Conservation (phyloP, 2,888 invertebrate species). For the Scotopteryx bipunctaria region DNA sequence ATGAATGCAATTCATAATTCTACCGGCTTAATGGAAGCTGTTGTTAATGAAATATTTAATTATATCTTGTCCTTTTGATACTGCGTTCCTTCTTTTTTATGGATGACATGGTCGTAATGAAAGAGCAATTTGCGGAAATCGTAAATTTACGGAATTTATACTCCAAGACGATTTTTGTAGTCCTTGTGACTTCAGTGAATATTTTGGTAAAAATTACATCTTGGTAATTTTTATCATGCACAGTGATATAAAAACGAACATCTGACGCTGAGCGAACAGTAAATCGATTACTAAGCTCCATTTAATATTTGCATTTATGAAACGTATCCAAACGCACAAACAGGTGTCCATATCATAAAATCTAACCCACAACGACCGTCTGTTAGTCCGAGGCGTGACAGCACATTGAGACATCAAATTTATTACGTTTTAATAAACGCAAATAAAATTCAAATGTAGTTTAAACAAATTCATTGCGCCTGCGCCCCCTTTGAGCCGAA, state of each 20-base stretch:
- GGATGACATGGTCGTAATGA: too few species aligned
- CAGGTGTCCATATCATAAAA: constrained; percentile 42
- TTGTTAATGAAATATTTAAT: constrained; percentile 25
- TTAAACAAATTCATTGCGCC: constrained; percentile 34
- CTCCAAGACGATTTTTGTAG: too few species aligned
- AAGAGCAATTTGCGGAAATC: too few species aligned
- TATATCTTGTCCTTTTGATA: constrained; percentile 6
- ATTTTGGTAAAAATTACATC: too few species aligned
- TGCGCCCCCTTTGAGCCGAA: constrained; percentile 27
- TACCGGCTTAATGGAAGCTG: constrained; percentile 22
- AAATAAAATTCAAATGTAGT: constrained; percentile 66
- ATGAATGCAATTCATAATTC: constrained; percentile 22
- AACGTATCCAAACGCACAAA: constrained; percentile 22
- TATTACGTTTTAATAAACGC: constrained; percentile 71
- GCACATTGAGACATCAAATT: constrained; percentile 62
- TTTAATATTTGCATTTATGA: constrained; percentile 19
- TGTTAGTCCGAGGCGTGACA: constrained; percentile 28
- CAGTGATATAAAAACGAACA: too few species aligned
- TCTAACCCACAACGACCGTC: constrained; percentile 32
- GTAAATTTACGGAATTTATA: too few species aligned
- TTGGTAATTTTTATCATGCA: too few species aligned
- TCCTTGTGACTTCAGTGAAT: too few species aligned
- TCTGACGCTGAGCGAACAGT: constrained; percentile 5
- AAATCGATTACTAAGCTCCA: constrained; percentile 18
- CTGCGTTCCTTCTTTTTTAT: not conserved